These are phyloP conservation scores for Tupaia chinensis DNA, from an alignment of 2,113 vertebrate species.

Conservation along the genomic window DNA sequence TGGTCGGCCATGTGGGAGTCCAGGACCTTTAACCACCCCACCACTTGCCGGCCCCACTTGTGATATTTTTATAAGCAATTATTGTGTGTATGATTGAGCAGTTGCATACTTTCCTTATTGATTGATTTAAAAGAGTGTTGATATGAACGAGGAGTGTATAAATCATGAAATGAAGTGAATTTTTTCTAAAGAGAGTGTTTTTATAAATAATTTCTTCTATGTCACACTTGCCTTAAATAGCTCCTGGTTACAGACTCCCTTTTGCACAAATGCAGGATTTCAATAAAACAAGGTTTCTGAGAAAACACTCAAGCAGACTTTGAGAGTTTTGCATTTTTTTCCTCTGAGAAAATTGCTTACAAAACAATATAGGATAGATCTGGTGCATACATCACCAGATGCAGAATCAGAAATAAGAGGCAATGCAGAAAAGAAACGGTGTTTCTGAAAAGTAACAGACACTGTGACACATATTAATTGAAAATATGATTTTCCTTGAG, in stretches of 20 bases:
- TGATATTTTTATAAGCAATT: not conserved
- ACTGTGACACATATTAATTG: not conserved
- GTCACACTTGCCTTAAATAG: constrained; percentile 48
- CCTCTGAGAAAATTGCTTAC: constrained; percentile 7
- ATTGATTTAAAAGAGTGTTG: not conserved
- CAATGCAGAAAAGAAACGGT: not conserved
- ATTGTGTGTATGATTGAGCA: not conserved
- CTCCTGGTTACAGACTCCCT: constrained; percentile 49
- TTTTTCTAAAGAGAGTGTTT: not conserved
- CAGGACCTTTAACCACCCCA: no score
- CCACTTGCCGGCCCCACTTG: no score
- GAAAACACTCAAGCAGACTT: constrained; percentile 15
- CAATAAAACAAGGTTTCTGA: not conserved
- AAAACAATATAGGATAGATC: not conserved
- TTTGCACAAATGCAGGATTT: constrained; percentile 27
- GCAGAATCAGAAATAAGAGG: constrained; percentile 2
- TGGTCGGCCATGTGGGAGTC: no score
- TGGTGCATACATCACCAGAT: not conserved
- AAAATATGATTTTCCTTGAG: constrained; percentile 28
- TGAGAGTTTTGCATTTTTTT: constrained; percentile 19
- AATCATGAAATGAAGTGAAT: not conserved
- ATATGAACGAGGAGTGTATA: not conserved
- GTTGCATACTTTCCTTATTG: not conserved
- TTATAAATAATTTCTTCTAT: constrained; percentile 3
- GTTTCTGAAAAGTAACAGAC: not conserved